A percentile compares a stretch with the other conserved stretches of the same genome.
Evolutionary conservation across 2,888 invertebrate genomes (phyloP).

Genomic region (Phortica magna): DNA sequence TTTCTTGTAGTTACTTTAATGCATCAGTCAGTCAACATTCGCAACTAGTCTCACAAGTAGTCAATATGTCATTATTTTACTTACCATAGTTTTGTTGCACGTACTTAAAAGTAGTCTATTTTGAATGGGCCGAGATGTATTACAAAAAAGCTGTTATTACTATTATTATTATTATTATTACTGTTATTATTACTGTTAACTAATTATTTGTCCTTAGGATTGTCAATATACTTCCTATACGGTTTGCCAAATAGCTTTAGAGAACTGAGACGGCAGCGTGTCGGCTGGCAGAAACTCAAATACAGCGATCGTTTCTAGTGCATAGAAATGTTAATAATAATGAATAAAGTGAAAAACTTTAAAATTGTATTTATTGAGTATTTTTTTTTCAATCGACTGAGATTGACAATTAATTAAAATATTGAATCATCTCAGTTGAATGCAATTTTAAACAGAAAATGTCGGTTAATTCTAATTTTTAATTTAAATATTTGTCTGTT

Average conservation of each 20-base stretch:
- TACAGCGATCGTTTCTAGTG: constrained; percentile 63
- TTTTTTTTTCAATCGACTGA: background rate
- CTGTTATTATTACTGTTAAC: constrained; percentile 45
- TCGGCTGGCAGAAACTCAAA: constrained; percentile 76
- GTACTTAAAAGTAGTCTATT: constrained; percentile 33
- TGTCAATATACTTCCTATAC: constrained; percentile 85
- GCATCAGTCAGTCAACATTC: constrained; percentile 4
- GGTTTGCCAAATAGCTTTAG: constrained; percentile 80
- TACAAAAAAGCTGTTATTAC: constrained; percentile 21
- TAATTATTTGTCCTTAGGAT: constrained; percentile 78
- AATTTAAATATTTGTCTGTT: no score
- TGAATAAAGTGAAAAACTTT: background rate
- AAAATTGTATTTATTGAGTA: background rate
- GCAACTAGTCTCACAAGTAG: constrained; percentile 20
- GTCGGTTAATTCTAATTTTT: no score
- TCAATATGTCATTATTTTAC: constrained; percentile 1
- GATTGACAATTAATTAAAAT: no score
- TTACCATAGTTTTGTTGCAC: constrained; percentile 9
- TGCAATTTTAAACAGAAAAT: no score
- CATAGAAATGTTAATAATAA: constrained; percentile 25
- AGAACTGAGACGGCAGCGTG: constrained; percentile 69
- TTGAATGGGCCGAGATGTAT: background rate
- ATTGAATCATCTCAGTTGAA: no score
- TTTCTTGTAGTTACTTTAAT: constrained; percentile 28
- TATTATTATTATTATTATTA: constrained; percentile 38